A percentile compares a stretch with the other conserved stretches of the same genome.
phyloP scores from a whole-genome alignment of 2,797 vertebrate genomes.

The Amblyopsis hoosieri region DNA sequence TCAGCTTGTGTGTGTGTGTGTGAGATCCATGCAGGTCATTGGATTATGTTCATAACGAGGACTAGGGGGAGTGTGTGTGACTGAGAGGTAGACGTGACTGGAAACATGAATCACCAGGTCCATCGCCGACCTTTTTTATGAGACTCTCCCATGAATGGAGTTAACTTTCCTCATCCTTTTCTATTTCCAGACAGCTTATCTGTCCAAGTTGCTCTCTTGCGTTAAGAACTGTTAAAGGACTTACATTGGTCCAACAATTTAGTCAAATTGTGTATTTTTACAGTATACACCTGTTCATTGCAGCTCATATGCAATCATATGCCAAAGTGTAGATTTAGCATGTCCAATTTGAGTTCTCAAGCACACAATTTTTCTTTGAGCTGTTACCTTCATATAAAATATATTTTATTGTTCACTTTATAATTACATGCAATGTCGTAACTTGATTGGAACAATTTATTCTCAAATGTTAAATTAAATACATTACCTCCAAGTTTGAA shows the following conservation, averaged over 20 bases:
- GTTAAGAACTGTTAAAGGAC: conserved; percentile 2
- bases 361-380: neutral
- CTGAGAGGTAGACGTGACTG: conserved; percentile 45
- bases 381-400: neutral
- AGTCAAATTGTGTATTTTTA: too few relatives aligned
- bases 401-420: neutral
- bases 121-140: conserved; percentile 40
- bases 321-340: too few relatives aligned
- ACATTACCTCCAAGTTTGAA: neutral
- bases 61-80: conserved; percentile 48
- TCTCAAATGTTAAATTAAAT: neutral
- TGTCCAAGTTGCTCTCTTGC: neutral
- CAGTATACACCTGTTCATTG: too few relatives aligned
- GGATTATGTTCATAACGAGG: conserved; percentile 54
- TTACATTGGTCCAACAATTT: neutral
- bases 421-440: neutral
- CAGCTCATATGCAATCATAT: too few relatives aligned
- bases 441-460: neutral
- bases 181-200: neutral
- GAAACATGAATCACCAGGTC: conserved; percentile 40
- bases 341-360: too few relatives aligned
- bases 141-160: conserved; percentile 40
- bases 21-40: conserved; percentile 40
- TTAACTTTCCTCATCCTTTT: conserved; percentile 28
- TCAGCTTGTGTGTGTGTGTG: conserved; percentile 22